Percentiles rank a stretch among this genome's conserved stretches.
These are phyloP conservation scores for Pseudochaenichthys georgianus DNA, from an alignment of 2,797 vertebrate genomes.

Conservation along the genomic window DNA sequence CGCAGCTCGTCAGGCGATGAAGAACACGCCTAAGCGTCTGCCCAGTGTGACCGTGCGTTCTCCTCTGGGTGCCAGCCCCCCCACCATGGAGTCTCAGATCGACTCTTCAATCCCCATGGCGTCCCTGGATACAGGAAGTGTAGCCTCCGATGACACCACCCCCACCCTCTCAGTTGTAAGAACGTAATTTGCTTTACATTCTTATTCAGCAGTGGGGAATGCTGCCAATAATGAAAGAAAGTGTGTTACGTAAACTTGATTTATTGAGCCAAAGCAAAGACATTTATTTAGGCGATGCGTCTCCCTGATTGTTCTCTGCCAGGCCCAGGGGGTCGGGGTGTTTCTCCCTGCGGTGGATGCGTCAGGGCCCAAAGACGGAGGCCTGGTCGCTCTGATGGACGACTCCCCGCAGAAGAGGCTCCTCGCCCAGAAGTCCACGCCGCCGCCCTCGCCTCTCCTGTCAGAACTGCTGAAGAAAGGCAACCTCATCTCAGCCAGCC, in stretches of 20 bases:
- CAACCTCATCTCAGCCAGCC: slow-evolving; percentile 95
- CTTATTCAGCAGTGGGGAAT: background rate
- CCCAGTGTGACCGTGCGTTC: slow-evolving; percentile 93
- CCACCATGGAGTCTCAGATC: slow-evolving; percentile 87
- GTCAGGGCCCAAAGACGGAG: slow-evolving; percentile 87
- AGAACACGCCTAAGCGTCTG: slow-evolving; percentile 94
- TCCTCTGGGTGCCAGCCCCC: slow-evolving; percentile 91
- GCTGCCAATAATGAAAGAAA: background rate
- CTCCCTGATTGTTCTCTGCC: slow-evolving; percentile 65
- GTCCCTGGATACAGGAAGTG: slow-evolving; percentile 87
- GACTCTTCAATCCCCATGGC: slow-evolving; percentile 72
- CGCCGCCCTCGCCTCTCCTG: slow-evolving; percentile 96
- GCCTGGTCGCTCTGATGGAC: slow-evolving; percentile 90
- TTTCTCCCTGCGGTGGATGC: slow-evolving; percentile 89
- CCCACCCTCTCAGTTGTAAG: slow-evolving; percentile 80
- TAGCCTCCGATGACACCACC: slow-evolving; percentile 88
- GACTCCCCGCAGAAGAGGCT: slow-evolving; percentile 98
- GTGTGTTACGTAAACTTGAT: background rate
- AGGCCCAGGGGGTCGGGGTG: slow-evolving; percentile 89
- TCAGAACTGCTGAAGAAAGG: slow-evolving; percentile 99
- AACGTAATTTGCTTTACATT: background rate
- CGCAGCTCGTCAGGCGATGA: slow-evolving; percentile 94
- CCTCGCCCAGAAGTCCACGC: slow-evolving; percentile 94
- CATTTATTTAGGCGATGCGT: background rate
- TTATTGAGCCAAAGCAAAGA: background rate